Percentiles rank a stretch among this genome's conserved stretches.
Evolutionary conservation across 2,888 invertebrate species (phyloP).

Genomic region (Epiblema foenella): DNA sequence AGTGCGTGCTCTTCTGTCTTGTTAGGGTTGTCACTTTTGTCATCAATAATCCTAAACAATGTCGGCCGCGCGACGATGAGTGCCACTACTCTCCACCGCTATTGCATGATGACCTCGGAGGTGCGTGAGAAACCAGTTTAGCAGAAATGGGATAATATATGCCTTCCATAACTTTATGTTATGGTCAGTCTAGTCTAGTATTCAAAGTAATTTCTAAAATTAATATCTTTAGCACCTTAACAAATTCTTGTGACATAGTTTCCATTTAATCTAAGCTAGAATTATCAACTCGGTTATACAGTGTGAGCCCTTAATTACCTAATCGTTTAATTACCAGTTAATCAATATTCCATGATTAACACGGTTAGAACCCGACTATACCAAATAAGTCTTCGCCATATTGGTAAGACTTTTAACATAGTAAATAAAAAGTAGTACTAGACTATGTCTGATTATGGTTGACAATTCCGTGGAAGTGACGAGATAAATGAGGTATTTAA

Average conservation of each 20-base stretch:
- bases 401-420: conserved; percentile 1
- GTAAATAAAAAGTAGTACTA: conserved; percentile 32
- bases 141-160: no score
- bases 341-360: conserved; percentile 43
- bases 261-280: conserved; percentile 5
- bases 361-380: conserved; percentile 17
- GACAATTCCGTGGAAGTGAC: conserved; percentile 21
- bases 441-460: conserved; percentile 22
- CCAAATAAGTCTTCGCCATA: conserved; percentile 35
- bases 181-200: no score
- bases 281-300: conserved; percentile 20
- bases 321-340: conserved; percentile 44
- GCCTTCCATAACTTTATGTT: no score
- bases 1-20: no score
- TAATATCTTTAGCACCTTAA: conserved; percentile 14
- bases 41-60: no score
- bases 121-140: no score
- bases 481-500: conserved; percentile 28
- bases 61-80: no score
- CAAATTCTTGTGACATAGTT: conserved; percentile 9
- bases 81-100: no score
- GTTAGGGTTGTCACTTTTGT: no score
- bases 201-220: not conserved
- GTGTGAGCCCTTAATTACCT: conserved; percentile 38
- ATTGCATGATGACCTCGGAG: no score